These are phyloP conservation scores for Coregonus sp. DNA, from an alignment of 2,797 vertebrate species.

Conservation along the genomic window DNA sequence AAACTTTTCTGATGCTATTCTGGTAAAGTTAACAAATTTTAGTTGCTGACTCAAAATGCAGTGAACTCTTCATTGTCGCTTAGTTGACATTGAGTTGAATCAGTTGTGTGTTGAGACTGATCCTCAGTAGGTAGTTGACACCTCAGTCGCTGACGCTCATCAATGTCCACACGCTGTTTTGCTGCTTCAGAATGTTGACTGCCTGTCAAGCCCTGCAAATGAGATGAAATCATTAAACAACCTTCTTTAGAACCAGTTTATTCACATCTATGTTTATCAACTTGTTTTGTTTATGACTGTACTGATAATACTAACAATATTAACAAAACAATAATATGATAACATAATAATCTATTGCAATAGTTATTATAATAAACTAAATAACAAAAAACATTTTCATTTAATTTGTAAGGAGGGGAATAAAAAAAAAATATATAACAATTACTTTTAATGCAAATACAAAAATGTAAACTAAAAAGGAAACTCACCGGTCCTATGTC, in stretches of 20 bases:
- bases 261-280: neutral
- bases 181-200: constrained; percentile 50
- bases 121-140: constrained; percentile 34
- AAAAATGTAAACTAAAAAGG: too few relatives aligned
- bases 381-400: neutral
- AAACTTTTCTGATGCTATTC: neutral
- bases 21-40: neutral
- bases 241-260: neutral
- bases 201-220: constrained; percentile 44
- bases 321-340: neutral
- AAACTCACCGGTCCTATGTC: too few relatives aligned
- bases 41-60: constrained; percentile 4
- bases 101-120: constrained; percentile 16
- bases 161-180: constrained; percentile 30
- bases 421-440: accelerated
- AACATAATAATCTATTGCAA: too few relatives aligned
- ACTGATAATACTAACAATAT: neutral
- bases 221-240: constrained; percentile 19
- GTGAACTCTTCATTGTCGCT: neutral
- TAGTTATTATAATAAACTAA: neutral
- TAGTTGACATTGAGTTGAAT: constrained; percentile 16
- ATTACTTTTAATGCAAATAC: too few relatives aligned
- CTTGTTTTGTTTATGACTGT: neutral
- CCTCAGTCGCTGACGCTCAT: constrained; percentile 31
- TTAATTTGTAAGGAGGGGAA: too few relatives aligned